These are phyloP conservation scores for Phorcus lineatus DNA, from an alignment of 2,888 invertebrate genomes.

Conservation along the genomic window DNA sequence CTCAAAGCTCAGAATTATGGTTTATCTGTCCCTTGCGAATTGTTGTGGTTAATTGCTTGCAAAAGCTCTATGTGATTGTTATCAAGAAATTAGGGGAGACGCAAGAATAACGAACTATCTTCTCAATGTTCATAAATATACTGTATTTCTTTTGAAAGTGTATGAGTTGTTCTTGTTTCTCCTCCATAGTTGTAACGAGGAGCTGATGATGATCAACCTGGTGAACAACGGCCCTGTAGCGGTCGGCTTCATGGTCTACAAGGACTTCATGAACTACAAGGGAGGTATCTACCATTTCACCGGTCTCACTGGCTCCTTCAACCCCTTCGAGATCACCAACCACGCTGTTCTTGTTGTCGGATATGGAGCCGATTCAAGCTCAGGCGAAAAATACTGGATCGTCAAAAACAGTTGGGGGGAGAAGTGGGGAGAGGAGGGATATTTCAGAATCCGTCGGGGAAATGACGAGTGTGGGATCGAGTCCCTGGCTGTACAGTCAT, in stretches of 20 bases:
- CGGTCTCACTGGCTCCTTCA: conserved; percentile 69
- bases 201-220: conserved; percentile 75
- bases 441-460: conserved; percentile 74
- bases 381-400: conserved; percentile 74
- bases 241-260: conserved; percentile 77
- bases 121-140: no score
- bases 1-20: no score
- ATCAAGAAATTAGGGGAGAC: no score
- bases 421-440: conserved; percentile 73
- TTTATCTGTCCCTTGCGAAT: no score
- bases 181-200: conserved; percentile 76
- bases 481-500: conserved; percentile 72
- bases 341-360: conserved; percentile 78
- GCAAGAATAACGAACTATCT: no score
- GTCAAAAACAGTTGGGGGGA: conserved; percentile 76
- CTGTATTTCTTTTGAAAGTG: no score
- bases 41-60: no score
- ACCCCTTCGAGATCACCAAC: conserved; percentile 77
- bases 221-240: conserved; percentile 76
- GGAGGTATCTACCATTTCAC: conserved; percentile 77
- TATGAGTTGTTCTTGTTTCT: no score
- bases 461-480: conserved; percentile 75
- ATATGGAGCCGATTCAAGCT: conserved; percentile 74
- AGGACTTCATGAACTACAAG: conserved; percentile 74
- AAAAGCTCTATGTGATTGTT: no score